These are phyloP conservation scores for Vulpes ferrilata DNA, from an alignment of 2,113 vertebrate species.

Conservation along the genomic window DNA sequence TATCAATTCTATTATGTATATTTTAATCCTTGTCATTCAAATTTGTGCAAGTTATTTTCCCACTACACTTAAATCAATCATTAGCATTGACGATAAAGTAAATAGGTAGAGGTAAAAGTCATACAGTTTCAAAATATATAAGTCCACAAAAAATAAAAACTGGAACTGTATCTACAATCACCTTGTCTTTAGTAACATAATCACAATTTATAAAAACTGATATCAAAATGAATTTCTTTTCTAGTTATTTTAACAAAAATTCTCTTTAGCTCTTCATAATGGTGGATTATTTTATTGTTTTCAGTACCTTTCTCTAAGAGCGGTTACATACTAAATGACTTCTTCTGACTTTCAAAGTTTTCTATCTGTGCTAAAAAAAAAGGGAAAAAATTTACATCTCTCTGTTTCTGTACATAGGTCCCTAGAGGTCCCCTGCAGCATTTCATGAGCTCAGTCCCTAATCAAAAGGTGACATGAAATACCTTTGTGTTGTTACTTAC, in stretches of 20 bases:
- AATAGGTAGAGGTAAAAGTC: not conserved
- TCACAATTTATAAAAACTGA: not conserved
- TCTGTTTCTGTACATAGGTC: not conserved
- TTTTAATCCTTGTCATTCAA: not conserved
- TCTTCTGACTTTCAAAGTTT: constrained; percentile 52
- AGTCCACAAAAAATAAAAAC: not conserved
- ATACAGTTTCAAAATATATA: not conserved
- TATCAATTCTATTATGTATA: not conserved
- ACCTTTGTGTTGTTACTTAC: not conserved
- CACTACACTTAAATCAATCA: not conserved
- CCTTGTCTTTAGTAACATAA: not conserved
- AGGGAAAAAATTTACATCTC: not conserved
- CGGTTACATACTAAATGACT: not conserved
- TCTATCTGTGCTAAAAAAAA: not conserved
- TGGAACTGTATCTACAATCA: not conserved
- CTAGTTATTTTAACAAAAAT: not conserved
- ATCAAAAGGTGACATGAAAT: constrained; percentile 47
- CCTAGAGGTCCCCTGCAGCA: not conserved
- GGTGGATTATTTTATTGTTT: not conserved
- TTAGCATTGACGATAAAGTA: not conserved
- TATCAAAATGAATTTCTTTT: not conserved
- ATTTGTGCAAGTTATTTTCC: not conserved
- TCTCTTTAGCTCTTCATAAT: not conserved
- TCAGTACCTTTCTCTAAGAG: not conserved
- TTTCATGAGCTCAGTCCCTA: not conserved